phyloP scores from a whole-genome alignment of 2,888 invertebrate genomes.

The Trisateles emortualis region DNA sequence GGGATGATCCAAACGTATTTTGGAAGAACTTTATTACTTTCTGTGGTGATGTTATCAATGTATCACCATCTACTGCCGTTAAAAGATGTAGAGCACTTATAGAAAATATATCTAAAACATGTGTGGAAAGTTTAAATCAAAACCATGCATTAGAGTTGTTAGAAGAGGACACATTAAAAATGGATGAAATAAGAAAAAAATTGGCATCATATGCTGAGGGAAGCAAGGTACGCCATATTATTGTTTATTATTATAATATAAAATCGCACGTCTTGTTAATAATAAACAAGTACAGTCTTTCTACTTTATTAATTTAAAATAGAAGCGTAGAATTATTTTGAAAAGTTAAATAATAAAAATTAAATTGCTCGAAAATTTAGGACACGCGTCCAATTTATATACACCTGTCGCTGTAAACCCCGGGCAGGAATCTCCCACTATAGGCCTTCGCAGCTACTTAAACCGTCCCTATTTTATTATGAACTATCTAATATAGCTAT shows the following conservation, averaged over 20 bases:
- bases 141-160: conserved; percentile 59
- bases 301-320: too few relatives aligned
- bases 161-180: conserved; percentile 49
- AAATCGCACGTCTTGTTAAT: too few relatives aligned
- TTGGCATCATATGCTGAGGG: conserved; percentile 55
- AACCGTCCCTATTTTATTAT: too few relatives aligned
- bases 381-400: too few relatives aligned
- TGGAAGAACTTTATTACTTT: conserved; percentile 70
- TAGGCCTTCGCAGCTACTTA: too few relatives aligned
- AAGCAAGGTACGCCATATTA: conserved; percentile 50
- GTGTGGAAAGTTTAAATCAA: conserved; percentile 60
- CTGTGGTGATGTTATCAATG: conserved; percentile 66
- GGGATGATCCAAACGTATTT: conserved; percentile 68
- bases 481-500: too few relatives aligned
- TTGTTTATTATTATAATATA: not conserved
- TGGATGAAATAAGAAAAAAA: conserved; percentile 56
- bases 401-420: too few relatives aligned
- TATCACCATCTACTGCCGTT: conserved; percentile 67
- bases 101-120: conserved; percentile 59
- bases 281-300: too few relatives aligned
- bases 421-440: too few relatives aligned
- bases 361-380: too few relatives aligned
- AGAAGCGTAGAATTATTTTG: too few relatives aligned
- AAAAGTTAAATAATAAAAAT: too few relatives aligned
- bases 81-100: conserved; percentile 68